Conservation (phyloP, 2,888 invertebrate genomes). For the Lycia hirtaria region DNA sequence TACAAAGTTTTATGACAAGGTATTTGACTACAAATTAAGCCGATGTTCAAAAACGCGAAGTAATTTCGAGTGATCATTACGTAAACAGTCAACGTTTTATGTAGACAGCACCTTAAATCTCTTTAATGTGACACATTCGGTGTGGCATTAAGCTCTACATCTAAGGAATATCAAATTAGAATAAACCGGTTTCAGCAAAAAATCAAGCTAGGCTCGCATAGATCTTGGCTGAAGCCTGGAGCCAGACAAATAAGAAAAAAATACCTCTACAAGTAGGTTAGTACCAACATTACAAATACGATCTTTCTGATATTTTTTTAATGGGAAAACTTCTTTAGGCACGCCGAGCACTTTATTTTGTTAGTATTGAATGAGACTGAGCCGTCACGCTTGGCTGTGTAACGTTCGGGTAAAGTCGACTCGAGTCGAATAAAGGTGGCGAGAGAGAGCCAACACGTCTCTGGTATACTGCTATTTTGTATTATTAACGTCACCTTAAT, state of each 20-base stretch:
- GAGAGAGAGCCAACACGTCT: too few species aligned
- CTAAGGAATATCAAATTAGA: constrained; percentile 33
- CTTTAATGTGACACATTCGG: constrained; percentile 40
- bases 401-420: too few species aligned
- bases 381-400: too few species aligned
- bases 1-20: not conserved
- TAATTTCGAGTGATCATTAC: constrained; percentile 38
- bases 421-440: too few species aligned
- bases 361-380: too few species aligned
- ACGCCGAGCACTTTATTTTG: too few species aligned
- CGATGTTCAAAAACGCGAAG: not conserved
- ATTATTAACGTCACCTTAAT: too few species aligned
- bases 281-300: too few species aligned
- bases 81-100: constrained; percentile 40
- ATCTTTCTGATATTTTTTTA: too few species aligned
- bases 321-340: too few species aligned
- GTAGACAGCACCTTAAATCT: constrained; percentile 38
- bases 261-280: not conserved
- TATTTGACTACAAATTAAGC: not conserved
- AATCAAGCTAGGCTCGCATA: not conserved
- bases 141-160: constrained; percentile 36
- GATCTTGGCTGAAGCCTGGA: not conserved
- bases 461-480: too few species aligned
- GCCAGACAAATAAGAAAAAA: not conserved
- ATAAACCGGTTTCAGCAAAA: constrained; percentile 20